Percentiles rank a stretch among this genome's conserved stretches.
These are phyloP conservation scores for Erebia palarica DNA, from an alignment of 2,888 invertebrate genomes.

Conservation along the genomic window DNA sequence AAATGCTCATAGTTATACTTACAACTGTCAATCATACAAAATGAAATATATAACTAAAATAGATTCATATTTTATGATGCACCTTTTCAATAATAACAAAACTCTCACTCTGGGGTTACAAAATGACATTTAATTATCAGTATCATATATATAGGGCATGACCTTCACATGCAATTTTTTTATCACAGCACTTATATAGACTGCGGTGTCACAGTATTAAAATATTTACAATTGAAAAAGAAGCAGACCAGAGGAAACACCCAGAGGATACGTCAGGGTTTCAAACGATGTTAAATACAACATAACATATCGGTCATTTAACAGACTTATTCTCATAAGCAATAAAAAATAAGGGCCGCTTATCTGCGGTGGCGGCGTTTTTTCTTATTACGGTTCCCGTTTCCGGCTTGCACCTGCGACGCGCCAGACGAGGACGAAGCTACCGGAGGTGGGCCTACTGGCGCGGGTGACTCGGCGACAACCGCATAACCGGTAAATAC, in stretches of 20 bases:
- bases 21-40: background rate
- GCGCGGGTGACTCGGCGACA: slow-evolving; percentile 35
- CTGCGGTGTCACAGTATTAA: slow-evolving; percentile 65
- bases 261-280: slow-evolving; percentile 53
- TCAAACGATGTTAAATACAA: slow-evolving; percentile 53
- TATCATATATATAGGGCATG: slow-evolving; percentile 53
- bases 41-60: background rate
- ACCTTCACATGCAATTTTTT: slow-evolving; percentile 55
- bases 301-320: slow-evolving; percentile 38
- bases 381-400: slow-evolving; percentile 60
- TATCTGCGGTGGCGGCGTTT: slow-evolving; percentile 72
- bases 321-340: slow-evolving; percentile 36
- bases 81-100: slow-evolving; percentile 18
- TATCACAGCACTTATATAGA: slow-evolving; percentile 78
- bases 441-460: slow-evolving; percentile 28
- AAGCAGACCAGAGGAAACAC: slow-evolving; percentile 53
- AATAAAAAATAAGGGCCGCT: slow-evolving; percentile 33
- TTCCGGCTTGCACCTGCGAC: slow-evolving; percentile 40
- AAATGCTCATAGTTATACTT: slow-evolving; percentile 1
- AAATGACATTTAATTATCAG: slow-evolving; percentile 50
- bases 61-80: background rate
- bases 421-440: slow-evolving; percentile 28
- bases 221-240: slow-evolving; percentile 56
- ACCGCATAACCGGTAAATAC: slow-evolving; percentile 5
- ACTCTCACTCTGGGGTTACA: slow-evolving; percentile 55